Evolutionary conservation across 2,113 vertebrate species (phyloP).

Genomic region (Ramphastos sulfuratus): DNA sequence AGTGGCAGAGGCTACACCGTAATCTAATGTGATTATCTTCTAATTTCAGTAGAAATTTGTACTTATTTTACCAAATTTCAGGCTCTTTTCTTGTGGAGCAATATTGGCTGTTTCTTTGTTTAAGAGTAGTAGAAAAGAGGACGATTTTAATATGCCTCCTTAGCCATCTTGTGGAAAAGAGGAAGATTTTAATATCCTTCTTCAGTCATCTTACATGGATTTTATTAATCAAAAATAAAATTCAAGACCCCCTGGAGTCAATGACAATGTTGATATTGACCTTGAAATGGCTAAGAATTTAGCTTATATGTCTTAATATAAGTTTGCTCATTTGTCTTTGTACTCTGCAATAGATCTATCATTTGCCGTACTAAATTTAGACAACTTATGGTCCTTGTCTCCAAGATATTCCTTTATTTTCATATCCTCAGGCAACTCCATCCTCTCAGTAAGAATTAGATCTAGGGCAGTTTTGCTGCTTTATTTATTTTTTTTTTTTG

Average conservation of each 20-base stretch:
- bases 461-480: neutral
- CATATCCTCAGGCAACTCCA: neutral
- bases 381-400: slow-evolving; percentile 8
- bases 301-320: neutral
- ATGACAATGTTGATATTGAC: neutral
- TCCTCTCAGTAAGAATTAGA: neutral
- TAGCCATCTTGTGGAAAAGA: neutral
- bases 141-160: neutral
- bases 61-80: neutral
- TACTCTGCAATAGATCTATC: neutral
- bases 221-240: neutral
- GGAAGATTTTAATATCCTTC: neutral
- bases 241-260: neutral
- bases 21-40: neutral
- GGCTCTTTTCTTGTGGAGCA: neutral
- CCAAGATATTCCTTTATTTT: slow-evolving; percentile 15
- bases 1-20: neutral
- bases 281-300: neutral
- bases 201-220: neutral
- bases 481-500: slow-evolving; percentile 9
- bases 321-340: neutral
- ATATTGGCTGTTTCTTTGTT: neutral
- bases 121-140: neutral
- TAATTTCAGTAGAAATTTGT: neutral
- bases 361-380: neutral